Base-by-base conservation (phyloP, 2,797 vertebrate species). In the Manis crassicaudata region DNA sequence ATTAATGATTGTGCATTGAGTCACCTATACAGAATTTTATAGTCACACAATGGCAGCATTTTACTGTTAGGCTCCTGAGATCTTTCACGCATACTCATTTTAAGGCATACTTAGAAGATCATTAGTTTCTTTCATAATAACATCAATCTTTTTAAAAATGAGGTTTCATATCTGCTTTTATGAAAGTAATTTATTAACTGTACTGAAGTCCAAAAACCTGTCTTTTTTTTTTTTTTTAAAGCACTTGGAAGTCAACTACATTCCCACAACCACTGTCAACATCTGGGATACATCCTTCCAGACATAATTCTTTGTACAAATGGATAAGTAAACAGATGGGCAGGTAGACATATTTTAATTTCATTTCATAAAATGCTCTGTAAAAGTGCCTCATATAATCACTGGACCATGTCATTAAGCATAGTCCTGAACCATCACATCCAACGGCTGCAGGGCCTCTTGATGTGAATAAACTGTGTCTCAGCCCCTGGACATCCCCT, bases 51-150 rank as follows among this genome's bases (percentile, higher is more conserved):
- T 90, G 65, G 52, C 58, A 92, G 46, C 77, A 23, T 75, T 96
- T 92, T 68, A 94, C 86, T 88, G 85, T 88, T 89, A 95, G 62
- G 81, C 20, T 77, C 88, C 37, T 90, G 50, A 92, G 90, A 90
- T 80, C 46, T 76, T 96, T 84, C 46, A 80, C 17, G 80, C 14
- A 27, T 94, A 60, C 56, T 85, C 54, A 93, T 77, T 85, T 96
- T 88, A 91, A 94, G 18, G 46, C 32, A 86, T 60, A 56, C 13
- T 91, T 81, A 40, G 94, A 35, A 93, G 60, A 88, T 63, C 14
- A 84, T 68, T 83, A 70, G 1, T 82, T 88, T 96, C 76, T 89
- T 88, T 88, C 80, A 56, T 72, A 94, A 88, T 72, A 94, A 88
- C 10, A 91, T 62, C 56, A 88, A 63, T 40, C 43, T 88, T 95